Conservation (phyloP, 53 echinoderm and acorn worm species). For the Echinarachnius parma region DNA sequence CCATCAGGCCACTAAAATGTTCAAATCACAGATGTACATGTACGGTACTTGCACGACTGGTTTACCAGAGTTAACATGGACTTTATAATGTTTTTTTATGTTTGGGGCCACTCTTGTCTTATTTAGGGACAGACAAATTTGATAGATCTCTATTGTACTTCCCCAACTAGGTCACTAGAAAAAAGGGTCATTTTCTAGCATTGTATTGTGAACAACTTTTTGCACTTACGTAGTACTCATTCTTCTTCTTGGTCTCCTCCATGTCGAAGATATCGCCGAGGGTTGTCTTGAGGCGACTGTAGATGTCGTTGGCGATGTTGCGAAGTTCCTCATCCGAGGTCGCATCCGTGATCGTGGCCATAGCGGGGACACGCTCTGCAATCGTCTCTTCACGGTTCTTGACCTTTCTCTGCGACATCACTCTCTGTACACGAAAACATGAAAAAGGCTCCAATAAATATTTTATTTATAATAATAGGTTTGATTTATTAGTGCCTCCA, state of each 20-base stretch:
- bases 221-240: slow-evolving; percentile 40
- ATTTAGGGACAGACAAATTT: background rate
- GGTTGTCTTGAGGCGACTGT: slow-evolving; percentile 38
- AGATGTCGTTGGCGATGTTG: slow-evolving; percentile 33
- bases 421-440: slow-evolving; percentile 12
- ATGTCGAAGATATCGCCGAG: slow-evolving; percentile 33
- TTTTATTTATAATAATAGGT: too few species aligned
- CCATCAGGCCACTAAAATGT: too few species aligned
- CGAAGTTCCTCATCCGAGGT: slow-evolving; percentile 26
- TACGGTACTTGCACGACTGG: too few species aligned
- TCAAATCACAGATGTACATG: too few species aligned
- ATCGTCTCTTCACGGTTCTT: slow-evolving; percentile 35
- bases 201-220: background rate
- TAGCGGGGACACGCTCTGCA: slow-evolving; percentile 28
- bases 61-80: too few species aligned
- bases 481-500: too few species aligned
- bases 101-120: background rate
- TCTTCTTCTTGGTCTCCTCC: slow-evolving; percentile 28
- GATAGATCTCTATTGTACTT: background rate
- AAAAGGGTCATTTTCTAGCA: background rate
- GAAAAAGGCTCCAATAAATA: too few species aligned
- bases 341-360: slow-evolving; percentile 7
- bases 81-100: too few species aligned
- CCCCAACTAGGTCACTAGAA: background rate
- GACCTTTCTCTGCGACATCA: slow-evolving; percentile 19